Evolutionary conservation across 2,113 vertebrate species (phyloP).

Genomic region (Oryzias woworae): DNA sequence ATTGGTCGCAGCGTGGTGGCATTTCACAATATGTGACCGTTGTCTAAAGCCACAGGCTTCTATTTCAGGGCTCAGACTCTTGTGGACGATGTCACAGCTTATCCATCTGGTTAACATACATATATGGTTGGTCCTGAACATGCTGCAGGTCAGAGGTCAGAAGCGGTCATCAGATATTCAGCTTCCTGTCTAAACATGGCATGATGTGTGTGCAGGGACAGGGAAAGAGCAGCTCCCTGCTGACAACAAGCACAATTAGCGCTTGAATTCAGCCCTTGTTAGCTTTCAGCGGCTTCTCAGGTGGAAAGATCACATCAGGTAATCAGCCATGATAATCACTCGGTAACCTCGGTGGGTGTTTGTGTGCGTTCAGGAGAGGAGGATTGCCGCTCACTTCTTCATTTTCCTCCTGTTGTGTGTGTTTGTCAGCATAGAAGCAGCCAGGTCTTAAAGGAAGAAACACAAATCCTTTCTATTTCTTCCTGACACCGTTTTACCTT

Average conservation of each 20-base stretch:
- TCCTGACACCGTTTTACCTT: conserved; percentile 3
- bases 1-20: too few relatives aligned
- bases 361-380: conserved; percentile 5
- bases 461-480: conserved; percentile 7
- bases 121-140: too few relatives aligned
- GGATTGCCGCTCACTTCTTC: background rate
- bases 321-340: conserved; percentile 67
- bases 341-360: conserved; percentile 9
- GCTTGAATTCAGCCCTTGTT: conserved; percentile 58
- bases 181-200: background rate
- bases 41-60: too few relatives aligned
- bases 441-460: conserved; percentile 21
- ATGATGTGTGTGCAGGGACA: background rate
- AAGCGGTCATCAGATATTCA: background rate
- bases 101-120: too few relatives aligned
- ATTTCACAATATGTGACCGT: too few relatives aligned
- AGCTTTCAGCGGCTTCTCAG: conserved; percentile 61
- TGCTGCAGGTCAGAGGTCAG: conserved; percentile 27
- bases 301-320: conserved; percentile 70
- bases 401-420: background rate
- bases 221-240: conserved; percentile 29
- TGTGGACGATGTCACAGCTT: too few relatives aligned
- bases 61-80: too few relatives aligned
- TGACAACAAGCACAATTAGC: conserved; percentile 67
- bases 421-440: conserved; percentile 14